Conservation (phyloP, 2,888 invertebrate genomes). For the Meteorus colon region DNA sequence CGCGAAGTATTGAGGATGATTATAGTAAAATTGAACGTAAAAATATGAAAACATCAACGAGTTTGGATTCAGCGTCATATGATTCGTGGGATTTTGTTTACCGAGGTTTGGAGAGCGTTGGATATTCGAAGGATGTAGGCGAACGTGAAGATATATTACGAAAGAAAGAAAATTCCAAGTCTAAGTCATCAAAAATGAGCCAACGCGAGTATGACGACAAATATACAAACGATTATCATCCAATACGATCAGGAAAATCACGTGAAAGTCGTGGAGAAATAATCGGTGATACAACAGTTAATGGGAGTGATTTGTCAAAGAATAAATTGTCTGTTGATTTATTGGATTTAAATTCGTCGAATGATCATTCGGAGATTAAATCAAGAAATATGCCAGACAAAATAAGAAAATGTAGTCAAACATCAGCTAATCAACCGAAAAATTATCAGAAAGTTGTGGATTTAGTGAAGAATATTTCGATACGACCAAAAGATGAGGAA, state of each 20-base stretch:
- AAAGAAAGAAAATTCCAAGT: constrained; percentile 52
- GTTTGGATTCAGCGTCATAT: constrained; percentile 68
- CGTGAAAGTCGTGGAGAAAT: constrained; percentile 5
- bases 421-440: constrained; percentile 31
- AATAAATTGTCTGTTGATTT: constrained; percentile 41
- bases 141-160: constrained; percentile 80
- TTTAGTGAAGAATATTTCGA: constrained; percentile 54
- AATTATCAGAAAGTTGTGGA: constrained; percentile 53
- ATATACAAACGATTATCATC: constrained; percentile 33
- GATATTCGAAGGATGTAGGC: constrained; percentile 80
- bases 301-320: background rate
- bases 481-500: constrained; percentile 67
- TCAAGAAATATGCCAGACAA: constrained; percentile 42
- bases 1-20: constrained; percentile 47
- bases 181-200: constrained; percentile 52
- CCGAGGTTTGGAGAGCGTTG: constrained; percentile 83
- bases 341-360: constrained; percentile 17
- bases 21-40: constrained; percentile 44
- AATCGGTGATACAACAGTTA: background rate
- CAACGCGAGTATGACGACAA: constrained; percentile 30
- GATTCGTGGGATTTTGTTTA: constrained; percentile 89
- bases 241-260: constrained; percentile 36
- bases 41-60: constrained; percentile 53
- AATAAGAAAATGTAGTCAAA: constrained; percentile 53
- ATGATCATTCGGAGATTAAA: constrained; percentile 29